These are phyloP conservation scores for Lasioglossum albipes DNA, from an alignment of 1,140 invertebrate species.

Conservation along the genomic window DNA sequence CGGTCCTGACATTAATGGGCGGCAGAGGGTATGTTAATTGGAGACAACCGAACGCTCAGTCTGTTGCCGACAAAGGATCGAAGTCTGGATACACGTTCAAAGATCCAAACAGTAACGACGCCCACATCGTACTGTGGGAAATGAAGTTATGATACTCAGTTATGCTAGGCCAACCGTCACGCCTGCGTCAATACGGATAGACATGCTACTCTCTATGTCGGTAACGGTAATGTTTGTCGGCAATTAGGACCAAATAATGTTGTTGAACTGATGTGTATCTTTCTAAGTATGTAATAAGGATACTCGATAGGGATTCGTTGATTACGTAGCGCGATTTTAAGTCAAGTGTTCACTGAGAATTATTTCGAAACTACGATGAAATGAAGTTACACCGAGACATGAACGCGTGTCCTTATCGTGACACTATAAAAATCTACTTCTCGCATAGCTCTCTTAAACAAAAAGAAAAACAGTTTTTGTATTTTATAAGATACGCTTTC, in stretches of 20 bases:
- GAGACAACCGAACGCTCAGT: constrained; percentile 81
- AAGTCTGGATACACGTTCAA: constrained; percentile 73
- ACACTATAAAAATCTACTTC: constrained; percentile 22
- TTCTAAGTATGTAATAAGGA: constrained; percentile 26
- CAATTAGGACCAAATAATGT: constrained; percentile 56
- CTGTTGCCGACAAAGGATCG: constrained; percentile 70
- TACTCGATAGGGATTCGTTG: constrained; percentile 37
- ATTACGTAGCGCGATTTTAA: constrained; percentile 27
- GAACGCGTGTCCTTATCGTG: background rate
- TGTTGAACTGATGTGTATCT: constrained; percentile 39
- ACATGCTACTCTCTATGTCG: constrained; percentile 26
- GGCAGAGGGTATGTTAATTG: constrained; percentile 93
- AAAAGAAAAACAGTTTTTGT: constrained; percentile 10
- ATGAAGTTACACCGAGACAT: background rate
- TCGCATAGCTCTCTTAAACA: constrained; percentile 40
- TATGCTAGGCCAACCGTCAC: constrained; percentile 31
- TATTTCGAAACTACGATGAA: background rate
- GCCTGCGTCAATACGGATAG: constrained; percentile 33
- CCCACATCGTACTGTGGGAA: constrained; percentile 94
- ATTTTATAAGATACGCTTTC: constrained; percentile 31
- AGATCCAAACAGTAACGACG: constrained; percentile 87
- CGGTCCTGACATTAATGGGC: constrained; percentile 92
- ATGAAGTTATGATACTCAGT: constrained; percentile 88
- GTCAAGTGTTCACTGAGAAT: constrained; percentile 21
- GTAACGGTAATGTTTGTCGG: constrained; percentile 14